phyloP scores from a whole-genome alignment of 1,140 invertebrate genomes.

The Grapholita molesta region DNA sequence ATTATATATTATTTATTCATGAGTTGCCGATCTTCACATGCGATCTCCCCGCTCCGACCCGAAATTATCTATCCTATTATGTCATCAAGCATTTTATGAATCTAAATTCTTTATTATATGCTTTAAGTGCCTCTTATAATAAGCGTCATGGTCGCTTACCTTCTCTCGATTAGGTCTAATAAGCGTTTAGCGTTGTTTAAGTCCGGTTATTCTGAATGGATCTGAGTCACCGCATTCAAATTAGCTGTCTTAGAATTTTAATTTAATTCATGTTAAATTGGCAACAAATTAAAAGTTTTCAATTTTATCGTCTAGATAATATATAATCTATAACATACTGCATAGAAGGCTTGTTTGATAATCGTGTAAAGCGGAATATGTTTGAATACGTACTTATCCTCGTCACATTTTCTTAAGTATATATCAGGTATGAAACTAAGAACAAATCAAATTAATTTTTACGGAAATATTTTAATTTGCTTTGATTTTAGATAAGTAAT shows the following conservation, averaged over 20 bases:
- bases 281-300: background rate
- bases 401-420: too few relatives aligned
- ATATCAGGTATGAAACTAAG: too few relatives aligned
- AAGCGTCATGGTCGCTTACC: constrained; percentile 56
- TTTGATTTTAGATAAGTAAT: too few relatives aligned
- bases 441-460: too few relatives aligned
- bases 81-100: constrained; percentile 71
- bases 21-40: constrained; percentile 48
- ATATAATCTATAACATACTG: too few relatives aligned
- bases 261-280: background rate
- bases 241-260: background rate
- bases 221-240: background rate
- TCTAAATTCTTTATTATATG: constrained; percentile 64
- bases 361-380: too few relatives aligned
- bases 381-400: too few relatives aligned
- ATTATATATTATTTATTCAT: constrained; percentile 71
- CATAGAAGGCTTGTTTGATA: too few relatives aligned
- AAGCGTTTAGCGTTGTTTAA: constrained; percentile 40
- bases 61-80: constrained; percentile 71
- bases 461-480: too few relatives aligned
- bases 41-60: constrained; percentile 54
- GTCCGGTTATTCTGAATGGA: background rate
- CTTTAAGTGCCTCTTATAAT: constrained; percentile 57
- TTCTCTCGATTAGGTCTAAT: constrained; percentile 53
- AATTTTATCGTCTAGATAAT: background rate